Base-by-base conservation (phyloP, 1,140 invertebrate genomes). In the Rhizoglyphus robini region DNA sequence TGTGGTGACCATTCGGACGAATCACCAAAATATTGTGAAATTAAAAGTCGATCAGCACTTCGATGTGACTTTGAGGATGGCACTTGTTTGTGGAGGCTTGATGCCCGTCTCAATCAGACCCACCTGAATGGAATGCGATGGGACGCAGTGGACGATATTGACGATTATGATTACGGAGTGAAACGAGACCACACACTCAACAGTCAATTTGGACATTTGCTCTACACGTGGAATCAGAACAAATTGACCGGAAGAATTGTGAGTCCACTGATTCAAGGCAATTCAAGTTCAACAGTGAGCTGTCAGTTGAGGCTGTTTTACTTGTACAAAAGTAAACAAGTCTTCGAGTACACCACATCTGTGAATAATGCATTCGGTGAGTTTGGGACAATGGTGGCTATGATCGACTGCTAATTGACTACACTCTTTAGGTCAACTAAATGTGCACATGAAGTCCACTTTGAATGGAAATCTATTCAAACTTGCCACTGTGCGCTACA, bases 31-130 rank as follows among this genome's bases (percentile, higher is more conserved):
- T 54, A 54, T 32, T 54, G 51, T 32, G 8, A 54, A 30, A 27
- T 31, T 25, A 30, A 63, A 30, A 71, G 69, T 32, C 63, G 58
- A 8, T 30, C 57, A 3, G 32, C 67, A 36, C 71, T 72, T 0
- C 69, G 66, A 25, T 76, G 75, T 67, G 69, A 74, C 49, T 75
- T 76, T 70, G 74, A 76, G 60, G 63, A 69, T 20, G 71, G 70
- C 65, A 61, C 72, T 18, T 76, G 75, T 64, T 58, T 65, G 5
- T 76, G 75, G 75, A 54, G 64, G 68, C 72, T 66, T 30, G 8
- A 5, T 11, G 8, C 51, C 8, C 8, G 5, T 8, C 8, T 54
- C 20, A 29, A 60, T 27, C 8, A 13, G 8, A 20, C 34, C 18
- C 23, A 11, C 15, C 20, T 54, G 51, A 54, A 54, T 32, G 51